These are phyloP conservation scores for Hystrix cristata DNA, from an alignment of 2,113 vertebrate species.

Conservation along the genomic window DNA sequence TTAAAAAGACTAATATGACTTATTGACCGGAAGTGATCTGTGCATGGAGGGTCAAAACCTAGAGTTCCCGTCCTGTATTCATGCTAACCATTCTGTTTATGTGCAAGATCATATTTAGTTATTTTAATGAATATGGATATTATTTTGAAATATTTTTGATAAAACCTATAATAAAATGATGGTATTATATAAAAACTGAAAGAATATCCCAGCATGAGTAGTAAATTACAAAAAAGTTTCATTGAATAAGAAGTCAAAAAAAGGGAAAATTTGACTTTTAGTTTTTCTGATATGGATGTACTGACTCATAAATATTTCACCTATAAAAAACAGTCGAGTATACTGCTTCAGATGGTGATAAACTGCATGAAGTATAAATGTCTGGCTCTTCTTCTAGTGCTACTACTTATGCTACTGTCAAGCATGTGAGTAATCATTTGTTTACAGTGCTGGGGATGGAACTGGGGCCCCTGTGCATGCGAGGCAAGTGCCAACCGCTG, in stretches of 20 bases:
- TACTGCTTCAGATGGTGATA: not conserved
- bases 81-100: no score
- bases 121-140: not conserved
- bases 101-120: not conserved
- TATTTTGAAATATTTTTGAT: not conserved
- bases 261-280: not conserved
- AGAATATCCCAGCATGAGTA: not conserved
- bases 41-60: not conserved
- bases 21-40: no score
- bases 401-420: not conserved
- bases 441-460: not conserved
- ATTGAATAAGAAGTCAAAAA: not conserved
- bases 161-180: not conserved
- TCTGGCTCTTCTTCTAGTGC: not conserved
- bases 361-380: not conserved
- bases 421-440: not conserved
- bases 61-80: rapidly evolving
- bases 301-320: not conserved
- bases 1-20: not conserved
- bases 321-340: not conserved
- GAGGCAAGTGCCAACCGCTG: not conserved
- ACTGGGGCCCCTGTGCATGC: not conserved
- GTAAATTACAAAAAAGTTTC: not conserved
- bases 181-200: not conserved
- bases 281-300: not conserved